Conservation (phyloP, 2,888 invertebrate species). For the Ophion obscuratus region DNA sequence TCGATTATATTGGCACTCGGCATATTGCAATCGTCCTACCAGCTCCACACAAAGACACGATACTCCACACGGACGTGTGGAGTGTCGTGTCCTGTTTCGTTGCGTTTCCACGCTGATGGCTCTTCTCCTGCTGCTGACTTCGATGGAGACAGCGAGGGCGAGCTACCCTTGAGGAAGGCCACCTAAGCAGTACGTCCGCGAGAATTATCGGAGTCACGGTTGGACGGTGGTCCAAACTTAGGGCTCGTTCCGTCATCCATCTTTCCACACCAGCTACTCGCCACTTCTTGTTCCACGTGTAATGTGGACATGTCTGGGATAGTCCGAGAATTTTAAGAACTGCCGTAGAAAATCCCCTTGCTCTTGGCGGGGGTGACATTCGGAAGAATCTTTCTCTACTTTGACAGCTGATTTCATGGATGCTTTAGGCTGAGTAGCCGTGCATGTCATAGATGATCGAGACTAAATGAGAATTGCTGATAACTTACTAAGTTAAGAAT, state of each 20-base stretch:
- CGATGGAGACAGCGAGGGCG: constrained; percentile 51
- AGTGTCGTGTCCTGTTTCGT: constrained; percentile 44
- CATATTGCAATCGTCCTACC: constrained; percentile 77
- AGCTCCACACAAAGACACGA: constrained; percentile 7
- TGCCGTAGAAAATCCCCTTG: too few relatives aligned
- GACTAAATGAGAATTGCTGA: too few relatives aligned
- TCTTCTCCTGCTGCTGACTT: constrained; percentile 43
- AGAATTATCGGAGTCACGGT: constrained; percentile 71
- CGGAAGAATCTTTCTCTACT: not conserved
- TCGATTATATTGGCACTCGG: constrained; percentile 82
- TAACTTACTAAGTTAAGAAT: too few relatives aligned
- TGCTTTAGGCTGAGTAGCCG: too few relatives aligned
- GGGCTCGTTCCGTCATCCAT: constrained; percentile 31
- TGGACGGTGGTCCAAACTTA: constrained; percentile 50
- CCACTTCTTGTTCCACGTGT: not conserved
- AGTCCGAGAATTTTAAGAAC: too few relatives aligned
- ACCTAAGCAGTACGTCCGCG: constrained; percentile 61
- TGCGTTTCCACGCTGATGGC: constrained; percentile 72
- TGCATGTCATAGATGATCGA: too few relatives aligned
- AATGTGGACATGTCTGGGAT: too few relatives aligned
- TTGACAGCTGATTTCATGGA: not conserved
- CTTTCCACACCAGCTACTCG: constrained; percentile 11
- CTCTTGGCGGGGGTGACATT: too few relatives aligned
- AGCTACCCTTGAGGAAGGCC: constrained; percentile 32
- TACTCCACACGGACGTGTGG: not conserved